Base-by-base conservation (phyloP, 2,113 vertebrate species). In the Hyla sarda region DNA sequence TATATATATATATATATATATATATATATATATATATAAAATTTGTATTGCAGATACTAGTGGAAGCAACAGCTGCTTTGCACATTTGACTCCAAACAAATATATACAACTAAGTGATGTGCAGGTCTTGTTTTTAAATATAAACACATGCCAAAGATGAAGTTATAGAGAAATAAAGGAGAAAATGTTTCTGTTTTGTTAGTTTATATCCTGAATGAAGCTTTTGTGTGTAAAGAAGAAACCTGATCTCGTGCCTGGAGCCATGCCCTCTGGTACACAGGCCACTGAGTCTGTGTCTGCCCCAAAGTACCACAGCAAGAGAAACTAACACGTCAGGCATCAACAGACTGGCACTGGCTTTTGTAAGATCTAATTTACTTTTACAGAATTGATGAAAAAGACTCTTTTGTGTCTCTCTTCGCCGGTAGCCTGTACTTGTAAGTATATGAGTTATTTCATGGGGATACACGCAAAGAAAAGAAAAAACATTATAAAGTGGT, bases 141-240 rank as follows among this genome's bases (percentile, higher is more conserved):
- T 89, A 92, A 93, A 90, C 92, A 92, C 88, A 91, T 91, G 91
- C 91, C 90, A 88, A 65, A 77, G 79, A 91, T 93, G 87, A 92
- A 91, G 90, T 90, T 87, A 72, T 87, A 89, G 76, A 90, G 88
- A 87, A 93, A 89, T 91, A 89, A 92, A 92, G 93, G 90, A n/a
- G 91, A 92, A 93, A 92, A 89, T 86, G 86, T 90, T 93, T 90
- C 91, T 93, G 90, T 93, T 94, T 93, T 94, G 92, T 93, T 92
- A 90, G 92, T 92, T 92, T 90, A 92, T 89, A 89, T 89, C 89
- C 92, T 94, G 92, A 95, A 93, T 96, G 94, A 94, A 89, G 91
- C 94, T 94, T 95, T 95, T 97, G 95, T 97, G 89, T 91, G 89
- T 86, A 80, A 90, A 91, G 89, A 88, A 89, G 92, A 94, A 96